Percentiles rank a stretch among this genome's conserved stretches.
Conservation (phyloP, 2,113 vertebrate genomes). For the Axis porcinus region DNA sequence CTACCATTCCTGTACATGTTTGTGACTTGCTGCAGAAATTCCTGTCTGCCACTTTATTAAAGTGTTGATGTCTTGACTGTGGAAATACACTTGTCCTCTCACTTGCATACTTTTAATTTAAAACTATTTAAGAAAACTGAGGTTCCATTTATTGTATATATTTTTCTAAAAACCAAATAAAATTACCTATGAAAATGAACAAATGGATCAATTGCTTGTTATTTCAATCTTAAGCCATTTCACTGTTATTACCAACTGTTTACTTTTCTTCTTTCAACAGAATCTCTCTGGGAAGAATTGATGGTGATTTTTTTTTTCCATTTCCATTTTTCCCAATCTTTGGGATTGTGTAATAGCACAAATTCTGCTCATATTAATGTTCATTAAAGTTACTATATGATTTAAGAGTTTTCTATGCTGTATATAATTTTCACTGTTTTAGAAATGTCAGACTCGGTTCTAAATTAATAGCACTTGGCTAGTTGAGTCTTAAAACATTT, state of each 20-base stretch:
- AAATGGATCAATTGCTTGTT: not conserved
- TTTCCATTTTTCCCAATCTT: not conserved
- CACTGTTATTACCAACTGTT: not conserved
- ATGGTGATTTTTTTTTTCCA: not conserved
- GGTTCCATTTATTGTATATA: conserved; percentile 69
- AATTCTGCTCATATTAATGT: not conserved
- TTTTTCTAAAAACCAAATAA: conserved; percentile 82
- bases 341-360: not conserved
- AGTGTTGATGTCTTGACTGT: conserved; percentile 51
- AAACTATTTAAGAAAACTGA: conserved; percentile 76
- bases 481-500: not conserved
- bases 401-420: not conserved
- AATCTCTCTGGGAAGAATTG: not conserved
- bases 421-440: not conserved
- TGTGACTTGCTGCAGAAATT: not conserved
- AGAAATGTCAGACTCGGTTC: not conserved
- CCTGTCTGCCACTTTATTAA: not conserved
- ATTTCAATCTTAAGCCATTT: not conserved
- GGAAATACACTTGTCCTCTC: conserved; percentile 34
- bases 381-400: not conserved
- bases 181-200: conserved; percentile 54
- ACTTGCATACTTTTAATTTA: conserved; percentile 68
- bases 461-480: not conserved
- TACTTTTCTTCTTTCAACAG: not conserved
- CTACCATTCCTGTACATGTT: not conserved